A percentile compares a stretch with the other conserved stretches of the same genome.
phyloP scores from a whole-genome alignment of 92 coral and sea anemone genomes.

The Umimayanthus kanabou region DNA sequence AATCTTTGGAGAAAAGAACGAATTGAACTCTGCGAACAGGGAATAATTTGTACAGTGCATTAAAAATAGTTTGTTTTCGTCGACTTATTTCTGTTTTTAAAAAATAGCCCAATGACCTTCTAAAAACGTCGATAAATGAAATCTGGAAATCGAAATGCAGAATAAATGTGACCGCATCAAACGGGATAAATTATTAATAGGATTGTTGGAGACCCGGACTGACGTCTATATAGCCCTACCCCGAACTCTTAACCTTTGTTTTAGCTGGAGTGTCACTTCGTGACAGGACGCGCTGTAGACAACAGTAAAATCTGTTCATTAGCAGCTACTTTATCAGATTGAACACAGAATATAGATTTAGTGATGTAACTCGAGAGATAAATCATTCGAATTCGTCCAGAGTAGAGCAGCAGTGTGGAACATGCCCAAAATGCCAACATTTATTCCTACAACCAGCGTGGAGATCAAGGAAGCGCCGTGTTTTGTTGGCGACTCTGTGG shows the following conservation, averaged over 20 bases:
- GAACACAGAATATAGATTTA: not conserved
- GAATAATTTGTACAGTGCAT: not conserved
- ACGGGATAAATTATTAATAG: too few species aligned
- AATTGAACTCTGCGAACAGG: not conserved
- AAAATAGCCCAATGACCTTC: not conserved
- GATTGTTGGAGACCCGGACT: not conserved
- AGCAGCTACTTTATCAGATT: not conserved
- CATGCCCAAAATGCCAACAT: not conserved
- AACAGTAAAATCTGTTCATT: too few species aligned
- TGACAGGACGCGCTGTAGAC: not conserved
- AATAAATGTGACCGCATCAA: not conserved
- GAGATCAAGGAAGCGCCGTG: constrained; percentile 39
- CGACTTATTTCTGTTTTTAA: not conserved
- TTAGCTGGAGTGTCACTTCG: not conserved
- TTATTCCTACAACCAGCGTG: not conserved
- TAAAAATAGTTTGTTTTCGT: not conserved
- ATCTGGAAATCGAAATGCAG: not conserved
- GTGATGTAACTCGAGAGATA: not conserved
- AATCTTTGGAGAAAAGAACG: not conserved
- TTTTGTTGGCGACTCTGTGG: constrained; percentile 42
- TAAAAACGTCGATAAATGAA: too few species aligned
- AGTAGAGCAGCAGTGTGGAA: not conserved
- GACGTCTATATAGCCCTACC: not conserved
- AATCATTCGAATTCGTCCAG: not conserved
- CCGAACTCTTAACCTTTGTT: not conserved